Percentiles rank a stretch among this genome's conserved stretches.
These are phyloP conservation scores for Ursus arctos DNA, from an alignment of 2,113 vertebrate genomes.

Conservation along the genomic window DNA sequence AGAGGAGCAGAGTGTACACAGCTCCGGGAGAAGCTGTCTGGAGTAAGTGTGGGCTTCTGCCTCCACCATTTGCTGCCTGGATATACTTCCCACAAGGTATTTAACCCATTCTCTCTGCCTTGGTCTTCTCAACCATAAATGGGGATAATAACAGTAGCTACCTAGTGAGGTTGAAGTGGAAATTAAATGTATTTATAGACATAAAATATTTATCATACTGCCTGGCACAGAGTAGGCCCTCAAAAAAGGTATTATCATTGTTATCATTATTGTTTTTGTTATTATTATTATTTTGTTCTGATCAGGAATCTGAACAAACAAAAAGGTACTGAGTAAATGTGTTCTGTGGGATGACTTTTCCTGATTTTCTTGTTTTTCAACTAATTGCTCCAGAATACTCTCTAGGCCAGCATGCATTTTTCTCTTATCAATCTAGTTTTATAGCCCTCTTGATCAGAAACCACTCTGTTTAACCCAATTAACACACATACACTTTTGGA, in stretches of 20 bases:
- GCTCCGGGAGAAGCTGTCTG: not conserved
- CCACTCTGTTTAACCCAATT: not conserved
- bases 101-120: not conserved
- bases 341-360: not conserved
- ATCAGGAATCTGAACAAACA: not conserved
- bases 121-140: not conserved
- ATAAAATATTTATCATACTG: constrained; percentile 30
- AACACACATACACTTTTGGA: not conserved
- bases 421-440: not conserved
- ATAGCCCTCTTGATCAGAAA: not conserved
- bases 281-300: not conserved
- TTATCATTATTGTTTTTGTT: not conserved
- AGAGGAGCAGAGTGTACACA: not conserved
- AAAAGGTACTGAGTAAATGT: not conserved
- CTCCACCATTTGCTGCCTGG: not conserved
- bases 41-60: not conserved
- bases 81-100: not conserved
- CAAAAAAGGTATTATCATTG: not conserved
- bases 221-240: not conserved
- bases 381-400: not conserved
- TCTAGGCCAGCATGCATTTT: not conserved
- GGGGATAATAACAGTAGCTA: not conserved
- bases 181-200: not conserved
- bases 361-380: not conserved
- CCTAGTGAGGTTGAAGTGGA: not conserved